These are phyloP conservation scores for Phyto melanocephala DNA, from an alignment of 2,888 invertebrate genomes.

Conservation along the genomic window DNA sequence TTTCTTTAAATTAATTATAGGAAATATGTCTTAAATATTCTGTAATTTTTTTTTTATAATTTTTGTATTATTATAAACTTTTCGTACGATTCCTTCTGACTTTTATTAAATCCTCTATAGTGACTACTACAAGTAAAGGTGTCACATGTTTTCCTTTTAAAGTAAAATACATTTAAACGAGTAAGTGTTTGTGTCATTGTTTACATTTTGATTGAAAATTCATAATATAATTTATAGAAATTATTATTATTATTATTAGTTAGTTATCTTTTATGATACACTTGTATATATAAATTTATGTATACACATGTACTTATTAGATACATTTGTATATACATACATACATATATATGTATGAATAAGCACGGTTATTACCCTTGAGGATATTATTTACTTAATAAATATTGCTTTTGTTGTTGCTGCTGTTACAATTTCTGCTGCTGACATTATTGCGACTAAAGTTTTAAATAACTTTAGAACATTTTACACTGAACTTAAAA, in stretches of 20 bases:
- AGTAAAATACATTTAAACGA: no score
- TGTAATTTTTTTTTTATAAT: no score
- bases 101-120: no score
- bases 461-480: neutral
- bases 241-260: conserved; percentile 39
- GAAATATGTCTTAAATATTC: no score
- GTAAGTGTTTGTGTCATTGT: conserved; percentile 20
- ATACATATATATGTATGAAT: neutral
- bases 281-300: neutral
- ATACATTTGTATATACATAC: neutral
- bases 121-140: no score
- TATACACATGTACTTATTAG: neutral
- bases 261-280: conserved; percentile 4
- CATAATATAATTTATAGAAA: conserved; percentile 9
- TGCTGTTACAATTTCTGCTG: neutral
- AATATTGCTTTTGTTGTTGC: conserved; percentile 1
- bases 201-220: conserved; percentile 19
- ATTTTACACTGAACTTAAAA: conserved; percentile 13
- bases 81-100: no score
- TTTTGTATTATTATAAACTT: no score
- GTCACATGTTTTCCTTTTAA: no score
- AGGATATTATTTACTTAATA: conserved; percentile 36
- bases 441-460: neutral
- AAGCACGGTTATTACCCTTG: conserved; percentile 5
- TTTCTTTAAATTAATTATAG: no score